Evolutionary conservation across 1,140 invertebrate species (phyloP), one percentile per base, ranked within the genome.

Genomic region (Penaeus vannamei): DNA sequence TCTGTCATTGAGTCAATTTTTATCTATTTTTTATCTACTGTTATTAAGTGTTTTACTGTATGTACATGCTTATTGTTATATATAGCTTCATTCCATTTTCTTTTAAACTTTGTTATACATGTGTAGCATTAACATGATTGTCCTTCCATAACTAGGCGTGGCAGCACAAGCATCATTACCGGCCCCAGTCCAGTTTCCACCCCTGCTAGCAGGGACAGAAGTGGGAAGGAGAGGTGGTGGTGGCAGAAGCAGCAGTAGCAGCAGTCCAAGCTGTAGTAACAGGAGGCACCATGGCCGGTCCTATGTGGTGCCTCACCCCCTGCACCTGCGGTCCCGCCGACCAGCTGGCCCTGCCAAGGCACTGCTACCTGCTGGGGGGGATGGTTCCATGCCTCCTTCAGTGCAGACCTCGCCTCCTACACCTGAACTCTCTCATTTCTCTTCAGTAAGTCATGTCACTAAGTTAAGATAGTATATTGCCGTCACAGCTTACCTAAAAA

Each of bases 141-240:
- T 53, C 4, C 53, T 53, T 53, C 17, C 53, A 14, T 53, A 53
- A 53, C 12, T 53, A 53, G 53, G 53, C 10, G 53, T 53, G 53
- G 53, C 91, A 12, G 64, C 32, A 20, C 90, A 91, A 72, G 90
- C 61, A 2, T 86, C 94, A 46, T 92, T 94, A 86, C 93, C 93
- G 46, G 92, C 94, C 69, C 91, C 93, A 19, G 92, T 92, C 86
- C 93, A 93, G 89, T 93, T 93, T 26, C 93, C 93, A 7, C 93
- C 94, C 5, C 92, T 95, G 60, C 92, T 94, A 89, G 94, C 94
- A 46, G 94, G 94, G 10, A 95, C 94, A 62, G 94, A 95, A 92
- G 93, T 95, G n/a, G 93, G 93, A 5, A 90, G 91, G 92, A 22
- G 92, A 91, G 91, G 92, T 91, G 60, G 92, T 92, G 32, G 91